These are phyloP conservation scores for Ditula angustiorana DNA, from an alignment of 2,888 invertebrate species.

Conservation along the genomic window DNA sequence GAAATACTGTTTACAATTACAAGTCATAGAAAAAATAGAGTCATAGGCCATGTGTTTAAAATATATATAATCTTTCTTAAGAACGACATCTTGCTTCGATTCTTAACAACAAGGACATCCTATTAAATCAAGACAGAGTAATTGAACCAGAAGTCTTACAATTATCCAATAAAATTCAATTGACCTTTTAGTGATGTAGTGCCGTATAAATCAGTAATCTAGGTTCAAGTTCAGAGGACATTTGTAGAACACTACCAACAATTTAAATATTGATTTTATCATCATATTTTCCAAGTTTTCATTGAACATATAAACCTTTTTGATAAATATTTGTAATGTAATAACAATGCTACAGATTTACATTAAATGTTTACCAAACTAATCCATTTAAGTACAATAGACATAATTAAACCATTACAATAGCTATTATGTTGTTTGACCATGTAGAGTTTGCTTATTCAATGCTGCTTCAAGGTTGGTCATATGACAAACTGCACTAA, in stretches of 20 bases:
- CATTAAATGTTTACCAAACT: conserved; percentile 30
- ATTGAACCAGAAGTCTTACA: neutral
- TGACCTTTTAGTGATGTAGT: neutral
- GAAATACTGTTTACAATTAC: too few relatives aligned
- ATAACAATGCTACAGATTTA: neutral
- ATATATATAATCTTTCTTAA: too few relatives aligned
- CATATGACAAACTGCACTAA: conserved; percentile 39
- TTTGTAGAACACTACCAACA: too few relatives aligned
- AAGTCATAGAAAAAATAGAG: too few relatives aligned
- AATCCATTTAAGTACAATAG: conserved; percentile 26
- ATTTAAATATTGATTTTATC: too few relatives aligned
- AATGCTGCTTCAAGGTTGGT: conserved; percentile 43
- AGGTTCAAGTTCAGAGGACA: too few relatives aligned
- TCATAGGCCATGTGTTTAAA: too few relatives aligned
- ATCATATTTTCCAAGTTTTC: too few relatives aligned
- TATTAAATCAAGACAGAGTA: neutral
- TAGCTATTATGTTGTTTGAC: conserved; percentile 17
- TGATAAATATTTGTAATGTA: neutral
- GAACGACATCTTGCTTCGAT: neutral
- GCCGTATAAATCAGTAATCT: too few relatives aligned
- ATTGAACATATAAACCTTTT: too few relatives aligned
- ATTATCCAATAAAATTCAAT: conserved; percentile 4
- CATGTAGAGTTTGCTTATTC: conserved; percentile 22
- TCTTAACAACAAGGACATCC: neutral
- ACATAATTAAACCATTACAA: conserved; percentile 13